Evolutionary conservation across 2,797 vertebrate genomes (phyloP).

Genomic region (Siniperca obscura): DNA sequence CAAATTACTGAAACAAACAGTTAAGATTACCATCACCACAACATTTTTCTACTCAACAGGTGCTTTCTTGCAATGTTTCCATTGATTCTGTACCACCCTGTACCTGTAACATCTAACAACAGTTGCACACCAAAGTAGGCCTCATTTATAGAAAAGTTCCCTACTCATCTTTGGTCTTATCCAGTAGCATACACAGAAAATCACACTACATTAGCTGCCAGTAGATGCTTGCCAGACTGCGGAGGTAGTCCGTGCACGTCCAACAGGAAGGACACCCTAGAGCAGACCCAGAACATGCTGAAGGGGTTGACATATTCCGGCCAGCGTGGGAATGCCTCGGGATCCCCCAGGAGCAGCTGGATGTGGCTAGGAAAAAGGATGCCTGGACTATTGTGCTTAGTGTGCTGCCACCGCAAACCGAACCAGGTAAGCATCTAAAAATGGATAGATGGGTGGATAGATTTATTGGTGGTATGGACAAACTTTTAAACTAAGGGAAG

Average conservation of each 20-base stretch:
- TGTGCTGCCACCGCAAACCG: neutral
- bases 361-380: conserved; percentile 28
- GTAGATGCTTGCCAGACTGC: conserved; percentile 21
- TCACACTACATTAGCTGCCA: neutral
- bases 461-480: neutral
- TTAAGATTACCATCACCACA: neutral
- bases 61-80: neutral
- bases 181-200: neutral
- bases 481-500: neutral
- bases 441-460: neutral
- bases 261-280: conserved; percentile 39
- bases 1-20: neutral
- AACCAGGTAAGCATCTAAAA: neutral
- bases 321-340: conserved; percentile 33
- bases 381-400: neutral
- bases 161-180: neutral
- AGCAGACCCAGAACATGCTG: conserved; percentile 52
- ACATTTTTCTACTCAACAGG: neutral
- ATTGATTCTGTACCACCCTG: neutral
- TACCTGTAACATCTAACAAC: neutral
- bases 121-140: neutral
- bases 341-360: conserved; percentile 49
- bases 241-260: conserved; percentile 16
- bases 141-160: neutral
- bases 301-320: conserved; percentile 43